These are phyloP conservation scores for Druon quercuslanigerum DNA, from an alignment of 1,140 invertebrate genomes.

Conservation along the genomic window DNA sequence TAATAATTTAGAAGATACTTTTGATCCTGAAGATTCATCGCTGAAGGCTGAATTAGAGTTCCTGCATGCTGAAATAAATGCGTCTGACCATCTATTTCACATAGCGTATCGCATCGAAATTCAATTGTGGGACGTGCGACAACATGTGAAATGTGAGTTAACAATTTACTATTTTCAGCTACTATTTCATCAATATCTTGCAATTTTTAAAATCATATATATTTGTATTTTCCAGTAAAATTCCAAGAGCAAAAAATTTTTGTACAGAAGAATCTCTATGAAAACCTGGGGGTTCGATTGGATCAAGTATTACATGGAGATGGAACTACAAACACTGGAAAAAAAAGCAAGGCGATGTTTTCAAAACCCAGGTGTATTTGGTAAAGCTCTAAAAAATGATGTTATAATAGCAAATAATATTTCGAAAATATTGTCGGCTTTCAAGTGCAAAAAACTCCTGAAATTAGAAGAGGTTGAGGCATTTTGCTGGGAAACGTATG, in stretches of 20 bases:
- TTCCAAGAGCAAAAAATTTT: not conserved
- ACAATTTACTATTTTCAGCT: not conserved
- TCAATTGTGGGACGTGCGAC: too few relatives aligned
- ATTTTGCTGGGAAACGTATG: too few relatives aligned
- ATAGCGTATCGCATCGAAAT: too few relatives aligned
- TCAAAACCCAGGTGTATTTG: conserved; percentile 7
- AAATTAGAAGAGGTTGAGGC: too few relatives aligned
- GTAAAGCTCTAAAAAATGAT: conserved; percentile 8
- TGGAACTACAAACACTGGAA: conserved; percentile 23
- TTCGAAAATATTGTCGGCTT: not conserved
- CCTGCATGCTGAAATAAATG: too few relatives aligned
- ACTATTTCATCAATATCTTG: too few relatives aligned
- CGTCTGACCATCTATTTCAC: too few relatives aligned
- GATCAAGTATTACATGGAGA: conserved; percentile 25
- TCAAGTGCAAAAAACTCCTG: conserved; percentile 6
- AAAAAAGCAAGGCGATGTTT: conserved; percentile 18
- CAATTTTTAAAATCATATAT: too few relatives aligned
- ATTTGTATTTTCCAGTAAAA: not conserved
- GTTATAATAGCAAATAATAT: not conserved
- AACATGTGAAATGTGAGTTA: conserved; percentile 20
- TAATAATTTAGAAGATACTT: too few relatives aligned
- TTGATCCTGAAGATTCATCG: too few relatives aligned
- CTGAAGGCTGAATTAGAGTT: too few relatives aligned
- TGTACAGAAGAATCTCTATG: conserved; percentile 21
- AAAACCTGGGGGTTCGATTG: conserved; percentile 11